A percentile compares a stretch with the other conserved stretches of the same genome.
phyloP scores from a whole-genome alignment of 2,797 vertebrate genomes.

The Sparidentex hasta region DNA sequence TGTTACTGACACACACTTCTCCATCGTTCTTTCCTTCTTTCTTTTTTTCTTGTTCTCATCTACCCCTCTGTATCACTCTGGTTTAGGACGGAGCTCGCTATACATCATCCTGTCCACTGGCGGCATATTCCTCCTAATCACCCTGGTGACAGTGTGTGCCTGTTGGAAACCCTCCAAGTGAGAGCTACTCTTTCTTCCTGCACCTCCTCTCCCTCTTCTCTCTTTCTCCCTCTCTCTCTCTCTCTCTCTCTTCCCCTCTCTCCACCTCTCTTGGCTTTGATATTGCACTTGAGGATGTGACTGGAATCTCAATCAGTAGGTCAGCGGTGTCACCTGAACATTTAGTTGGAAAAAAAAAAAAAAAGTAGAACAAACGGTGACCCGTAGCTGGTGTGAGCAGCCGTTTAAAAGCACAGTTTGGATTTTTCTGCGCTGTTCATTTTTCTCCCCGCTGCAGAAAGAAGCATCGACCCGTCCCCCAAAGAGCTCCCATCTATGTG shows the following conservation, averaged over 20 bases:
- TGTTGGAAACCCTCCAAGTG: constrained; percentile 99
- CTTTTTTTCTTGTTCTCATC: constrained; percentile 22
- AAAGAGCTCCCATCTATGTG: constrained; percentile 86
- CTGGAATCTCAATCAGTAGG: constrained; percentile 65
- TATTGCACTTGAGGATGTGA: constrained; percentile 51
- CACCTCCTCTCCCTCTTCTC: not conserved
- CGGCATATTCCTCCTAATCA: constrained; percentile 98
- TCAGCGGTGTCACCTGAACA: constrained; percentile 14
- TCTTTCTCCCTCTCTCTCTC: not conserved
- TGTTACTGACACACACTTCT: constrained; percentile 26
- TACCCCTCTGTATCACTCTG: constrained; percentile 56
- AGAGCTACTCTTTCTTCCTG: constrained; percentile 57
- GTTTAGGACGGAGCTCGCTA: constrained; percentile 94
- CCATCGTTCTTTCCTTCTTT: constrained; percentile 2
- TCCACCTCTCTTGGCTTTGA: constrained; percentile 47
- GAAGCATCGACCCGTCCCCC: constrained; percentile 89
- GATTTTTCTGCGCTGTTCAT: not conserved
- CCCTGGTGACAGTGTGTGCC: constrained; percentile 98
- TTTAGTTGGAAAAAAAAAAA: constrained; percentile 6
- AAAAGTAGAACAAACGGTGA: constrained; percentile 3
- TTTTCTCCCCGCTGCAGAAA: constrained; percentile 82
- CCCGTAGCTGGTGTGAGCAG: not conserved
- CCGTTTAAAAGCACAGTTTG: not conserved
- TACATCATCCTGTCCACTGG: constrained; percentile 98
- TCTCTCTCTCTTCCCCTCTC: not conserved